A percentile compares a stretch with the other conserved stretches of the same genome.
Evolutionary conservation across 2,797 vertebrate species (phyloP).

Genomic region (Smutsia temminckii): DNA sequence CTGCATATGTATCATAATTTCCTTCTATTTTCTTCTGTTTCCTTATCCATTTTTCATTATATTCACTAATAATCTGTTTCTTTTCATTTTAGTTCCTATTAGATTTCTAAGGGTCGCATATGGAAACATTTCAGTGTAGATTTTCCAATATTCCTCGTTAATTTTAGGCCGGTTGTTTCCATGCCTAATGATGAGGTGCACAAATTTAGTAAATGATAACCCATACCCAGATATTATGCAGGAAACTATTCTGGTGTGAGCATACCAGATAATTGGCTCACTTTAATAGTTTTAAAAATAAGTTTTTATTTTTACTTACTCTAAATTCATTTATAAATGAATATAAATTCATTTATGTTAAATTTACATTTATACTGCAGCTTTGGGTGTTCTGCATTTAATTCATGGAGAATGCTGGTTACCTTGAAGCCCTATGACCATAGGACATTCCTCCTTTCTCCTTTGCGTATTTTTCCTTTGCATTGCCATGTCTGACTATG

Average conservation of each 20-base stretch:
- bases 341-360: not conserved
- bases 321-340: not conserved
- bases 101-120: not conserved
- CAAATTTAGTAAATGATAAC: slow-evolving; percentile 26
- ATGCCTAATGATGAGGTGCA: not conserved
- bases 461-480: not conserved
- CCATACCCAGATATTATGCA: not conserved
- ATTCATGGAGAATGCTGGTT: not conserved
- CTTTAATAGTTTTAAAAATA: not conserved
- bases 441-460: not conserved
- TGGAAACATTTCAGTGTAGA: not conserved
- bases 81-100: not conserved
- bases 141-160: not conserved
- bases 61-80: not conserved
- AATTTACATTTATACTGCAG: not conserved
- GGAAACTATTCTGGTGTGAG: not conserved
- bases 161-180: not conserved
- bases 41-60: not conserved
- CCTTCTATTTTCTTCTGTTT: not conserved
- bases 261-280: not conserved
- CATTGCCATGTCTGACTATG: not conserved
- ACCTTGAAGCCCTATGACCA: rapidly evolving
- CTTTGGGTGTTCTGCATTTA: not conserved
- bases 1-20: not conserved
- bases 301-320: not conserved